Evolutionary conservation across 2,113 vertebrate species (phyloP).

Genomic region (Apodemus speciosus): DNA sequence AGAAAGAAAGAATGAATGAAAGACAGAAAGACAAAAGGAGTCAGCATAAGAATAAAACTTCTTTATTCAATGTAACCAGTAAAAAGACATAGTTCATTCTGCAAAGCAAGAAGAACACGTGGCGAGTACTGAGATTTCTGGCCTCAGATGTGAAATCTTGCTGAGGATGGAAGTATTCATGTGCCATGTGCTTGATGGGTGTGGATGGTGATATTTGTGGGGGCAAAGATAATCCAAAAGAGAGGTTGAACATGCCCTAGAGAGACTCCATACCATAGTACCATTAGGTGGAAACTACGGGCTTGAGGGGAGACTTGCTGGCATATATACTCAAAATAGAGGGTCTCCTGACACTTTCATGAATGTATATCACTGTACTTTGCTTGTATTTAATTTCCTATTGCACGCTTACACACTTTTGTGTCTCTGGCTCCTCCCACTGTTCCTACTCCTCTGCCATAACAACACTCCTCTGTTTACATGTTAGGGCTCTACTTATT

Average conservation of each 20-base stretch:
- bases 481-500: background rate
- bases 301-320: background rate
- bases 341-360: background rate
- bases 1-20: background rate
- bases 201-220: background rate
- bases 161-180: background rate
- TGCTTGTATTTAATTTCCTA: background rate
- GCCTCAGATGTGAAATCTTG: background rate
- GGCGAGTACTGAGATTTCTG: background rate
- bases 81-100: background rate
- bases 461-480: background rate
- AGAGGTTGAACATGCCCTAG: background rate
- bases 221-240: background rate
- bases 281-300: background rate
- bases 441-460: background rate
- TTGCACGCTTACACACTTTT: background rate
- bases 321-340: background rate
- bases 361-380: background rate
- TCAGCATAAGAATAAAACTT: background rate
- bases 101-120: background rate
- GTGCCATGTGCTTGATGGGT: background rate
- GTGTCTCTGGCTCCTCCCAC: too few species aligned
- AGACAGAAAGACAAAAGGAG: background rate
- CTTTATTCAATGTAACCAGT: conserved; percentile 53
- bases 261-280: background rate